phyloP scores from a whole-genome alignment of 2,113 vertebrate species.

The Onychorhynchus coronatus region DNA sequence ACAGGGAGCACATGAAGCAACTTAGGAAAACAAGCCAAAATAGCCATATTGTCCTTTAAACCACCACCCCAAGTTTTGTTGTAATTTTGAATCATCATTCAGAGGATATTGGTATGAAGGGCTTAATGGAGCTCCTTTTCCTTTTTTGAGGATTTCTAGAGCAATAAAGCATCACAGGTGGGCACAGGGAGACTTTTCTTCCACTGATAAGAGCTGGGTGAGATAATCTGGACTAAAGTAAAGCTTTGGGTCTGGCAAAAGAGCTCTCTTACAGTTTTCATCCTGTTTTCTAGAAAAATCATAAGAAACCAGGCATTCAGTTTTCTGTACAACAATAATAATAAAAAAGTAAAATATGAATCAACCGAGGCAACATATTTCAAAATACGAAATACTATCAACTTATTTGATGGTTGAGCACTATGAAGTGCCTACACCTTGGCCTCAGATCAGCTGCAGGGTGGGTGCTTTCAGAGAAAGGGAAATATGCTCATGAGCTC shows the following conservation, averaged over 20 bases:
- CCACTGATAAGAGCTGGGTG: not conserved
- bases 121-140: not conserved
- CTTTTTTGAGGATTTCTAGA: not conserved
- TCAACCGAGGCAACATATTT: not conserved
- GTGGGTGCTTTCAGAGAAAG: not conserved
- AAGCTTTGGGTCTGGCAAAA: not conserved
- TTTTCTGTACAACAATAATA: not conserved
- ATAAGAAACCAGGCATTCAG: not conserved
- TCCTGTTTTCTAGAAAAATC: not conserved
- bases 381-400: not conserved
- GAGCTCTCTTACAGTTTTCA: not conserved
- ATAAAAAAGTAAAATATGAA: accelerated
- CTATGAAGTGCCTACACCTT: not conserved
- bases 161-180: not conserved
- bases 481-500: not conserved
- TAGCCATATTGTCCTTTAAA: not conserved
- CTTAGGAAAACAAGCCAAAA: not conserved
- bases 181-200: not conserved
- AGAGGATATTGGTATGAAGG: not conserved
- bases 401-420: not conserved
- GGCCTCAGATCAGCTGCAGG: not conserved
- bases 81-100: not conserved
- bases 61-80: not conserved
- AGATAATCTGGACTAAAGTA: not conserved
- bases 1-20: not conserved